Base-by-base conservation (phyloP, 2,113 vertebrate genomes). In the Myotis lucifugus region DNA sequence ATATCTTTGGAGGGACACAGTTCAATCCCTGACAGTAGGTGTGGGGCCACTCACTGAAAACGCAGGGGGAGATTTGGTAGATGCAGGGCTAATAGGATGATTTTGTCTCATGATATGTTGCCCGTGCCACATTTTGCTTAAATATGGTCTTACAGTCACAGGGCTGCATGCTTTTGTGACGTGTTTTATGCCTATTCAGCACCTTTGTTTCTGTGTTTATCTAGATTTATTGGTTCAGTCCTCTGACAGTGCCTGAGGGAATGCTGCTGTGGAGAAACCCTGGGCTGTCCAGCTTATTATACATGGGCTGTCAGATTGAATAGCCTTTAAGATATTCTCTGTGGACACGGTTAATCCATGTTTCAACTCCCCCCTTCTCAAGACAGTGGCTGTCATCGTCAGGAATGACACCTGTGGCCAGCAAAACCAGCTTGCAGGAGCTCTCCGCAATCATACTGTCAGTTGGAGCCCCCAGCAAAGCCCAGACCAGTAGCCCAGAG, bases 281-380 rank as follows among this genome's bases (percentile, higher is more conserved):
- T 78, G 74, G 23, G 89, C 54, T 93, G 50, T 61, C 42, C 27
- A 78, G 56, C 32, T 81, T 78, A n/a, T 50, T 76, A 37, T 50
- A 56, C 34, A 15, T 0, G 10, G 0, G 59, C 96, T 97, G 85
- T 73, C 95, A 95, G 88, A 66, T 29, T 37, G 77, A 12, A 61
- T 48, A 81, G 54, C 91, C 0, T 0, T 23, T 74, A 56, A 86
- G 76, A 14, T 52, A 83, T 85, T 90, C 82, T 92, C 25, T 90
- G 95, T 79, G 15, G 46, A 81, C 97, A 97, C 70, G 91, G 94
- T 97, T 97, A 97, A 96, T 88, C 96, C 48, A 0, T 95, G 72
- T 92, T 72, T 81, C 93, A 95, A 32, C 42, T 73, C 61, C 61
- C 87, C 29, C 70, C 52, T 40, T 77, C 87, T 13, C 0, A 90